Base-by-base conservation (phyloP, 2,888 invertebrate genomes). In the Apamea crenata region DNA sequence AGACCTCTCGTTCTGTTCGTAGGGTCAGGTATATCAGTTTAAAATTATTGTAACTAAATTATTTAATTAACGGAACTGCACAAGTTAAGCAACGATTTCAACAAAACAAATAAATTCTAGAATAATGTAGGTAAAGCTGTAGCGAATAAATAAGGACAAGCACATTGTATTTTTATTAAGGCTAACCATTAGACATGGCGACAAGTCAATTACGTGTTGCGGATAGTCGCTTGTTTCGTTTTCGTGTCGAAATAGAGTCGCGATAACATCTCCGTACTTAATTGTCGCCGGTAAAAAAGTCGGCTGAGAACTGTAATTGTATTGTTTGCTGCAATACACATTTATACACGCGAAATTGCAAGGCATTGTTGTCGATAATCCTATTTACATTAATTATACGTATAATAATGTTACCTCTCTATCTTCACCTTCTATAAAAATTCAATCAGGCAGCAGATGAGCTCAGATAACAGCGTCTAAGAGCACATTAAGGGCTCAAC, bases 131-230 rank as follows among this genome's bases (percentile, higher is more conserved):
- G 32, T 81, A 74, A 82, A 59, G 12, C 32, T 47, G n/a, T 50
- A 67, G 1, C 32, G 36, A 44, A 61, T 82, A 56, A 44, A 16
- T 44, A 32, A 69, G 32, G 47, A 67, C 61, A 66, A n/a, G 12
- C 50, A 81, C 25, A 53, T 71, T 63, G 29, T 74, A 59, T 25
- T 78, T 82, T 69, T 87, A 86, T 86, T 89, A 85, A 84, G 83
- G 81, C 78, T 87, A 84, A 83, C 87, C 90, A 89, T 90, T 89
- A 91, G 87, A 89, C 75, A 81, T 82, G 87, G 79, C 86, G 86
- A 88, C 89, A 89, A 90, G 87, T 88, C 86, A 90, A 91, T 91
- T 92, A 90, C 88, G 85, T 80, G 88, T 82, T 87, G 83, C 84
- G 67, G 77, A 85, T 86, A 81, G 83, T 74, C 70, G 73, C 69